Percentiles rank a stretch among this genome's conserved stretches.
phyloP scores from a whole-genome alignment of 2,797 vertebrate species.

The Varecia variegata region DNA sequence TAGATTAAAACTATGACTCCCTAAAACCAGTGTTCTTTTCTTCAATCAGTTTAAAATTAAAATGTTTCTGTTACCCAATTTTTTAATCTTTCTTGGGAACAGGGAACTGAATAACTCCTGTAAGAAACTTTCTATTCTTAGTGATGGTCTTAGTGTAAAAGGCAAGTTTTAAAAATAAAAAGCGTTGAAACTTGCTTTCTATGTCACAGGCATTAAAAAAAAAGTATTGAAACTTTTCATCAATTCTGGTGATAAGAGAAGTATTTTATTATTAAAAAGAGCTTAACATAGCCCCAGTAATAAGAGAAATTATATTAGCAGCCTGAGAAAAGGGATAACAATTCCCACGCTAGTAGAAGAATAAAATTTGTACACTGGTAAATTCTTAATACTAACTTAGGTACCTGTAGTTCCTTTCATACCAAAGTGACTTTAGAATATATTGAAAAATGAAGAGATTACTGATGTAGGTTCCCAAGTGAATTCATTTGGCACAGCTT shows the following conservation, averaged over 20 bases:
- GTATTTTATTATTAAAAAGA: slow-evolving; percentile 24
- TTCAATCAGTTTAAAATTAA: slow-evolving; percentile 7
- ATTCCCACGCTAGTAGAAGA: background rate
- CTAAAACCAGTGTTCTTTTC: background rate
- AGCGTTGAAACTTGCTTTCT: background rate
- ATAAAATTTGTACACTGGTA: background rate
- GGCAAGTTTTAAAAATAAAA: slow-evolving; percentile 48
- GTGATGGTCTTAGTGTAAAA: slow-evolving; percentile 9
- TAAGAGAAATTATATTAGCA: slow-evolving; percentile 32
- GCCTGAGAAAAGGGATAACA: background rate
- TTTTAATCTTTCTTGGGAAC: background rate
- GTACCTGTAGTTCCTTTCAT: slow-evolving; percentile 42
- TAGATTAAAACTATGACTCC: slow-evolving; percentile 12
- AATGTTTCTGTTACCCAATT: background rate
- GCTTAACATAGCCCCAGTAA: slow-evolving; percentile 11
- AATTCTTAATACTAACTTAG: background rate
- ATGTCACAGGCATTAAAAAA: background rate
- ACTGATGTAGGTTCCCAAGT: background rate
- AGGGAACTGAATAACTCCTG: background rate
- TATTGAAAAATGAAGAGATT: slow-evolving; percentile 50
- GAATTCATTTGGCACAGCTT: slow-evolving; percentile 13
- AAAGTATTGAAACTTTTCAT: slow-evolving; percentile 25
- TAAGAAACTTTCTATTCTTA: slow-evolving; percentile 39
- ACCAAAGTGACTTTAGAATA: slow-evolving; percentile 50
- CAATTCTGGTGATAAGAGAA: slow-evolving; percentile 18